Percentiles rank a stretch among this genome's conserved stretches.
Conservation (phyloP, 2,888 invertebrate genomes). For the Tholera decimalis region DNA sequence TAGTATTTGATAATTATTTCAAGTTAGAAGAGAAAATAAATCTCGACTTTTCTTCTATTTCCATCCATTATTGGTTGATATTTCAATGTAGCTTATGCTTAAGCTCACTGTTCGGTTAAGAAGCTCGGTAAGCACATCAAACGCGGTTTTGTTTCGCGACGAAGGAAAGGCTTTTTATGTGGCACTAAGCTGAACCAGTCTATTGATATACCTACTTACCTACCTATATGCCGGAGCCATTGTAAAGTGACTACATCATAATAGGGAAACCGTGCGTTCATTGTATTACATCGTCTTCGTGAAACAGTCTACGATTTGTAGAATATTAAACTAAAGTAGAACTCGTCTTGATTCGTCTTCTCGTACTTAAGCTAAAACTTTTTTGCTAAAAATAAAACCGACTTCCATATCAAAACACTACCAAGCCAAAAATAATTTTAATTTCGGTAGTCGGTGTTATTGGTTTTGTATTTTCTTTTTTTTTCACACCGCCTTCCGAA, state of each 20-base stretch:
- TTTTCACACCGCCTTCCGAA: too few species aligned
- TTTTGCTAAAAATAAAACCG: too few species aligned
- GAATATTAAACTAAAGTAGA: slow-evolving; percentile 16
- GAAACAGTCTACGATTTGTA: slow-evolving; percentile 11
- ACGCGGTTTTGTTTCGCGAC: slow-evolving; percentile 2
- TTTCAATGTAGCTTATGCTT: neutral
- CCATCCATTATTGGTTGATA: too few species aligned
- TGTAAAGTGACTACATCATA: slow-evolving; percentile 24
- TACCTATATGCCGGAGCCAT: neutral
- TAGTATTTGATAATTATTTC: too few species aligned
- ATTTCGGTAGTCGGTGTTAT: too few species aligned
- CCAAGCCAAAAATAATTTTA: too few species aligned
- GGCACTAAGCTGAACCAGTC: slow-evolving; percentile 21
- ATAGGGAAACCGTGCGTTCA: slow-evolving; percentile 22
- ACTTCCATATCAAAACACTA: too few species aligned
- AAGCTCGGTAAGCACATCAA: slow-evolving; percentile 31
- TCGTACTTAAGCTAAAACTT: slow-evolving; percentile 7
- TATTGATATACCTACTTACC: slow-evolving; percentile 10
- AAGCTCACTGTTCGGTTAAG: slow-evolving; percentile 7
- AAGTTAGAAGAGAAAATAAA: too few species aligned
- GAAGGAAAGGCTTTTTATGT: slow-evolving; percentile 28
- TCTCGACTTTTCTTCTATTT: too few species aligned
- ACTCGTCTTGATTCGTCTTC: slow-evolving; percentile 8
- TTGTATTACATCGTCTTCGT: slow-evolving; percentile 7
- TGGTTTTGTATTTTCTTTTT: too few species aligned